Evolutionary conservation across 2,797 vertebrate genomes (phyloP), one percentile per base, ranked within the genome.

Genomic region (Vespertilio murinus): DNA sequence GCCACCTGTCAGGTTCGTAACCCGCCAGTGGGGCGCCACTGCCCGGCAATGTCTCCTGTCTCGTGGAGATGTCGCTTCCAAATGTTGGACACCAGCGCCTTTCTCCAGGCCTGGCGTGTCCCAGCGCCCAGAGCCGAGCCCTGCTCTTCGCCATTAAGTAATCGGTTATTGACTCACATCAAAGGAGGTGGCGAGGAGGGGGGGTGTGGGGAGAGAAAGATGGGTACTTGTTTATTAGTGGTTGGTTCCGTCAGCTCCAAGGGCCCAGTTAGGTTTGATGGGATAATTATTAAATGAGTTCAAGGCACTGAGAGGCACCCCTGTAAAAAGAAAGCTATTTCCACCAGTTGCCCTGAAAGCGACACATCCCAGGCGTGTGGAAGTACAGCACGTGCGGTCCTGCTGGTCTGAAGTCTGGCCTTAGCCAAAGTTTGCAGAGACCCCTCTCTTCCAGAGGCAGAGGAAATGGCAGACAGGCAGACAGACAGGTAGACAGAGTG

Each of bases 111-210:
- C 96, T 75, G 89, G 97, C 59, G 23, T 71, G 95, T 95, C 97
- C 30, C 94, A 8, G 84, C 96, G 38, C 23, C 47, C 77, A 30
- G 96, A 96, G 94, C 93, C 65, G 61, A 94, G 96, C 86, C 96
- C 91, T 92, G 96, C 91, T 96, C 97, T 95, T 95, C 94, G 80
- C 95, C 97, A 92, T 92, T 92, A 96, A 97, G 95, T 81, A 89
- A 95, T 93, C 91, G 18, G 93, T 92, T 97, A 89, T 47, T 95
- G 88, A 89, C 93, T 91, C 94, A 96, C 88, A 91, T 96, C 97
- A 90, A 95, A 93, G 95, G 78, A 96, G 95, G 23, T 11, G 71
- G 80, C 0, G 54, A 90, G 49, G 23, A 90, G 93, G 92, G n/a
- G 1, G 30, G 33, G 8, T 2, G 1, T 49, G 14, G 42, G 81